Conservation (phyloP, 2,113 vertebrate species). For the Tragelaphus buxtoni region DNA sequence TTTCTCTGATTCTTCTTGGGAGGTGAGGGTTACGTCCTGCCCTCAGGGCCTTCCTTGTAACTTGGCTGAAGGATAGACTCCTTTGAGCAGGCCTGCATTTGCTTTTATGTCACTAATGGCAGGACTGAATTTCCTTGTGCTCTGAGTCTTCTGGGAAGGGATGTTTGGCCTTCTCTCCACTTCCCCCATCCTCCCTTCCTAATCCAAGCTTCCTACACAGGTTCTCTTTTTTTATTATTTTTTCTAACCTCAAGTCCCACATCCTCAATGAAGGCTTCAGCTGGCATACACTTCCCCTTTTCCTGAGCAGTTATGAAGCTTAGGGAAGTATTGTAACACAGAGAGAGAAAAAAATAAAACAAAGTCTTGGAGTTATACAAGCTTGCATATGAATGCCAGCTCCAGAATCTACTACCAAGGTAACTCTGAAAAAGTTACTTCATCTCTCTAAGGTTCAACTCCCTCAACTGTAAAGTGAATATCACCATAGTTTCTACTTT, state of each 20-base stretch:
- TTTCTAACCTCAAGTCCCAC: background rate
- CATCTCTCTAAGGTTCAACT: background rate
- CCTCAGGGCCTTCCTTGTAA: background rate
- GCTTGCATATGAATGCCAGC: background rate
- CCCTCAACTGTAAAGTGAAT: background rate
- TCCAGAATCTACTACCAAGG: background rate
- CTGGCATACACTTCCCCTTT: background rate
- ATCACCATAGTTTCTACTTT: background rate
- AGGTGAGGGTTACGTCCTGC: background rate
- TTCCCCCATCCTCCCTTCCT: background rate
- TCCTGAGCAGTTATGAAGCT: background rate
- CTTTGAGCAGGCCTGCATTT: background rate
- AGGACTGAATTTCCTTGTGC: background rate
- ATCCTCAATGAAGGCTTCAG: background rate
- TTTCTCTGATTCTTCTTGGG: background rate
- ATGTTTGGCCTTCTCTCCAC: background rate
- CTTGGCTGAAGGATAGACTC: background rate
- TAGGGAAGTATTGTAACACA: background rate
- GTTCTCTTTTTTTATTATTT: constrained; percentile 1
- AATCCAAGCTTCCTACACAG: background rate
- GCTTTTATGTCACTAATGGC: background rate
- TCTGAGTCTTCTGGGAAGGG: background rate
- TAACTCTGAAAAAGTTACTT: constrained; percentile 25
- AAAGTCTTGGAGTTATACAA: background rate
- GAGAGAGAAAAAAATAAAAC: background rate